Conservation (phyloP, 2,797 vertebrate species). For the Adelosebastes latens region DNA sequence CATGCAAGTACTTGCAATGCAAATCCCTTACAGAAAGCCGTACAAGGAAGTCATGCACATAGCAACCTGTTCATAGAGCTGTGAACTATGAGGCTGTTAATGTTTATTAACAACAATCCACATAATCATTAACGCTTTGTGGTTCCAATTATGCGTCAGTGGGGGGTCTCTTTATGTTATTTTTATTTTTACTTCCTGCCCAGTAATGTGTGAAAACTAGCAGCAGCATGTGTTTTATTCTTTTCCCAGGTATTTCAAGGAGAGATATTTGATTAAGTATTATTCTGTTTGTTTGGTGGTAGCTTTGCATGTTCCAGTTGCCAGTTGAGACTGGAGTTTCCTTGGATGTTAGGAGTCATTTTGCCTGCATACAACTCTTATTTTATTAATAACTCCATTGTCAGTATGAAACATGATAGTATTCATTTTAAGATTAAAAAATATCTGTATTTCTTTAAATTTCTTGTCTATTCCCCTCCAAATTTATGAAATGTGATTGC, state of each 20-base stretch:
- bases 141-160: neutral
- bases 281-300: neutral
- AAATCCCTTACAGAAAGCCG: slow-evolving; percentile 39
- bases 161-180: neutral
- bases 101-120: slow-evolving; percentile 26
- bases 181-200: neutral
- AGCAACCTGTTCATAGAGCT: neutral
- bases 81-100: slow-evolving; percentile 12
- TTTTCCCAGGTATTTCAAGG: neutral
- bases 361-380: neutral
- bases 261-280: neutral
- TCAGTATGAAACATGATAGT: neutral
- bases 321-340: neutral
- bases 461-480: neutral
- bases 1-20: slow-evolving; percentile 56
- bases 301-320: neutral
- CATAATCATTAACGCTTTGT: slow-evolving; percentile 53
- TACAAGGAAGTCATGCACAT: slow-evolving; percentile 32
- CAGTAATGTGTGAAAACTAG: neutral
- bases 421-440: neutral
- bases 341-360: neutral
- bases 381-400: neutral
- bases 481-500: neutral
- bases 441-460: neutral
- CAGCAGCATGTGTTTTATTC: neutral